Percentiles rank a stretch among this genome's conserved stretches.
These are phyloP conservation scores for Crossaster papposus DNA, from an alignment of 53 echinoderm and acorn worm species.

Conservation along the genomic window DNA sequence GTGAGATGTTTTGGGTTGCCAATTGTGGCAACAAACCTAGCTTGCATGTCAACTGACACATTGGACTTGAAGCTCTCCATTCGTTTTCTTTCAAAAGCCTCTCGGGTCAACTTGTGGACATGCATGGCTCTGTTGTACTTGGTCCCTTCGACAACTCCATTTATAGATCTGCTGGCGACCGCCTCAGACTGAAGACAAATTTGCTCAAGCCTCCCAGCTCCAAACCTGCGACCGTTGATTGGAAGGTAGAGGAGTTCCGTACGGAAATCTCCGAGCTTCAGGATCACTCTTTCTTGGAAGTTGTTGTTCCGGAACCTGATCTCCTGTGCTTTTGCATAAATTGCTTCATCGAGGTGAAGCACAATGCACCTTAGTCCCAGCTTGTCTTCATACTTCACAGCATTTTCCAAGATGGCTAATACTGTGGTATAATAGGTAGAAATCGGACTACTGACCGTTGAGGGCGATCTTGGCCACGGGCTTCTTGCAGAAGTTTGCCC, in stretches of 20 bases:
- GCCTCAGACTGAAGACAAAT: not conserved
- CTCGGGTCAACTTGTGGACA: not conserved
- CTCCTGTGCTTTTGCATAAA: too few relatives aligned
- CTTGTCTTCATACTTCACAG: too few relatives aligned
- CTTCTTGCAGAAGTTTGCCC: too few relatives aligned
- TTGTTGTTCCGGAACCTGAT: too few relatives aligned
- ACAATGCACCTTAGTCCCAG: too few relatives aligned
- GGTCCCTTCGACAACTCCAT: not conserved
- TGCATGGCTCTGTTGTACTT: not conserved
- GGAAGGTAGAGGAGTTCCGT: not conserved
- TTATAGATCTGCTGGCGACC: not conserved
- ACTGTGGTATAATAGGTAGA: too few relatives aligned
- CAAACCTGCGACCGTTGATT: not conserved
- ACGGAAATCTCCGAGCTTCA: slow-evolving; percentile 1
- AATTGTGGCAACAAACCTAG: not conserved
- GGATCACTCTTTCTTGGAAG: slow-evolving; percentile 1
- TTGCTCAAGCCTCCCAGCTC: slow-evolving; percentile 1
- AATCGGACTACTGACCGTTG: too few relatives aligned
- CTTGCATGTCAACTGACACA: not conserved
- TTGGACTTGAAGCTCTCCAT: not conserved
- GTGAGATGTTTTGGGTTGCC: not conserved
- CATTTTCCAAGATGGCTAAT: too few relatives aligned
- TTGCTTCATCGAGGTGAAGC: too few relatives aligned
- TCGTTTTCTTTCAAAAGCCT: slow-evolving; percentile 1
- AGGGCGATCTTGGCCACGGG: too few relatives aligned